A percentile compares a stretch with the other conserved stretches of the same genome.
Conservation (phyloP, 1,140 invertebrate species). For the Ips typographus region DNA sequence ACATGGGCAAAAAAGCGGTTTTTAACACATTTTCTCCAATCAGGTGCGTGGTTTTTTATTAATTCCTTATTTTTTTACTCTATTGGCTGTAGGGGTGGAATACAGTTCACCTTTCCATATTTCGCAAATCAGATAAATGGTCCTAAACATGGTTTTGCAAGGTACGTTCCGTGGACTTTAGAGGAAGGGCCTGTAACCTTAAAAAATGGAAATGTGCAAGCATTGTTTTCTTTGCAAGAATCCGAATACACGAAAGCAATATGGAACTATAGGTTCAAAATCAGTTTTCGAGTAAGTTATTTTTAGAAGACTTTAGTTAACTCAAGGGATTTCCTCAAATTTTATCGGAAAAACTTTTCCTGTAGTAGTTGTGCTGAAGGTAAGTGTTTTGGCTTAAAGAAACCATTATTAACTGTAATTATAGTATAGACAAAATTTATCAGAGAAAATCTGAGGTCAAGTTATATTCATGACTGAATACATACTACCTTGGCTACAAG, state of each 20-base stretch:
- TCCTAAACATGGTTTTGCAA: constrained; percentile 38
- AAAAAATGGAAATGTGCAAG: constrained; percentile 29
- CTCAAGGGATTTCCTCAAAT: no score
- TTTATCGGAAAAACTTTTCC: no score
- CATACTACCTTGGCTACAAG: no score
- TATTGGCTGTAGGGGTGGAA: constrained; percentile 33
- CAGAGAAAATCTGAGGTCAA: no score
- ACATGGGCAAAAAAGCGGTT: constrained; percentile 30
- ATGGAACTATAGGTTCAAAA: constrained; percentile 37
- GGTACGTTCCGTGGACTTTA: constrained; percentile 37
- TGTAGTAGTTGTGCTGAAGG: no score
- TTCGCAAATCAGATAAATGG: constrained; percentile 35
- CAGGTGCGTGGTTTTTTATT: constrained; percentile 1
- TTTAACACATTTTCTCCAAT: constrained; percentile 26
- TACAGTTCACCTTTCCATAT: constrained; percentile 37
- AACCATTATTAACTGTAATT: no score
- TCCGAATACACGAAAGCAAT: constrained; percentile 36
- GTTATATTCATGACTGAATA: no score
- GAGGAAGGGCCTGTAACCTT: constrained; percentile 18
- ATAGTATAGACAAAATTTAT: no score
- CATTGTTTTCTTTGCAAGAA: constrained; percentile 18
- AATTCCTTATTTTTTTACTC: constrained; percentile 2
- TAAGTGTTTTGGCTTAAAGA: no score
- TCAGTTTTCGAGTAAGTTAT: constrained; percentile 22
- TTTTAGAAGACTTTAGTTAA: background rate